Evolutionary conservation across 2,797 vertebrate species (phyloP).

Genomic region (Acrossocheilus wenchowensis): DNA sequence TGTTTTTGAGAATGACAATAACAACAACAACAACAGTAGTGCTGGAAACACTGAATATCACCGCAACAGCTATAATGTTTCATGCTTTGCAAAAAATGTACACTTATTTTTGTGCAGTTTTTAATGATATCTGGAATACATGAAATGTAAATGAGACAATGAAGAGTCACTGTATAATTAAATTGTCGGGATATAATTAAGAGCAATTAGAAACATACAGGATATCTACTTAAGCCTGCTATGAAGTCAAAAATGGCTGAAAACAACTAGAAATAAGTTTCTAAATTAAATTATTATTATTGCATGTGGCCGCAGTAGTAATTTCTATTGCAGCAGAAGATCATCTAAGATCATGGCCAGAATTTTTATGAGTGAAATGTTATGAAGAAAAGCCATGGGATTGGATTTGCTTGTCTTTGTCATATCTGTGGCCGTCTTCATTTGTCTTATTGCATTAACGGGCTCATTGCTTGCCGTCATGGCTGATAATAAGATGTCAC

Average conservation of each 20-base stretch:
- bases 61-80: background rate
- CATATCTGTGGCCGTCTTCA: slow-evolving; percentile 52
- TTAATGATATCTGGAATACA: background rate
- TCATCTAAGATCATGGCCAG: background rate
- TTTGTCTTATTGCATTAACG: slow-evolving; percentile 57
- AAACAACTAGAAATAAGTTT: background rate
- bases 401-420: slow-evolving; percentile 49
- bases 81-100: background rate
- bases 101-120: background rate
- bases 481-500: slow-evolving; percentile 58
- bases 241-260: background rate
- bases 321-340: background rate
- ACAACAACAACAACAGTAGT: background rate
- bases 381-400: slow-evolving; percentile 43
- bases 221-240: background rate
- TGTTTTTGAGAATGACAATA: slow-evolving; percentile 30
- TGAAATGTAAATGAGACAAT: background rate
- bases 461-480: slow-evolving; percentile 50
- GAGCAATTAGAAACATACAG: background rate
- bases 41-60: slow-evolving; percentile 4
- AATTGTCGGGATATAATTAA: slow-evolving; percentile 8
- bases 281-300: background rate
- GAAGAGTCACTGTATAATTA: background rate
- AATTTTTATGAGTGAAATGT: slow-evolving; percentile 18
- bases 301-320: background rate